Evolutionary conservation across 2,797 vertebrate species (phyloP).

Genomic region (Pangasius krempfi): DNA sequence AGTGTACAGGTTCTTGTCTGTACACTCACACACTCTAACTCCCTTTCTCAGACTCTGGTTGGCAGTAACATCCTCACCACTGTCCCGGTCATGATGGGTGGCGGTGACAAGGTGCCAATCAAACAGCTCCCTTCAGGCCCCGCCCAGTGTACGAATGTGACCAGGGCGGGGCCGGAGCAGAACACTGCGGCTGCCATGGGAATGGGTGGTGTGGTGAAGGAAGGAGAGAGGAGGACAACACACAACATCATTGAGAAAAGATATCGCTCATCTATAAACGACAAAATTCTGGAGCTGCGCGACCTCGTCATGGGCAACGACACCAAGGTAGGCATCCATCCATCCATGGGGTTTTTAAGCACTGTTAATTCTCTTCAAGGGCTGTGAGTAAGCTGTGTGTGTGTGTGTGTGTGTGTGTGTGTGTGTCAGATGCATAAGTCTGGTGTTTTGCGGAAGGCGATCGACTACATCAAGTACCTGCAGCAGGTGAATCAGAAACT

Average conservation of each 20-base stretch:
- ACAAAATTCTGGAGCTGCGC: constrained; percentile 95
- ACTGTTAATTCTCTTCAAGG: no score
- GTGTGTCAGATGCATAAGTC: constrained; percentile 93
- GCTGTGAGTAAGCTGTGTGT: background rate
- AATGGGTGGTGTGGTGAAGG: constrained; percentile 81
- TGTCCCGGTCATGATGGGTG: constrained; percentile 91
- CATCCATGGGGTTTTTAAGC: no score
- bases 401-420: background rate
- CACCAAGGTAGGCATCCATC: constrained; percentile 81
- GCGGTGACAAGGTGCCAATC: constrained; percentile 92
- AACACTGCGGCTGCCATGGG: constrained; percentile 54
- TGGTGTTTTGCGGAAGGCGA: constrained; percentile 92
- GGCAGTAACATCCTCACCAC: constrained; percentile 94
- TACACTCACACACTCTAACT: background rate
- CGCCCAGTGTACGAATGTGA: constrained; percentile 44
- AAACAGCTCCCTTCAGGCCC: constrained; percentile 85
- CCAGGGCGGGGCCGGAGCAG: constrained; percentile 62
- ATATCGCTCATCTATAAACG: constrained; percentile 96
- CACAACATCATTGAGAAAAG: constrained; percentile 99
- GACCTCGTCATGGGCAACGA: constrained; percentile 96
- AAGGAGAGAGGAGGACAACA: constrained; percentile 93
- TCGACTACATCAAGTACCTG: constrained; percentile 97
- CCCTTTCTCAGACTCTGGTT: constrained; percentile 84
- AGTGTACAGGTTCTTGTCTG: background rate
- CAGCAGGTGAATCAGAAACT: constrained; percentile 96